Conservation (phyloP, 37 sponge, comb jelly and placozoan genomes). For the Oscarella lobularis region DNA sequence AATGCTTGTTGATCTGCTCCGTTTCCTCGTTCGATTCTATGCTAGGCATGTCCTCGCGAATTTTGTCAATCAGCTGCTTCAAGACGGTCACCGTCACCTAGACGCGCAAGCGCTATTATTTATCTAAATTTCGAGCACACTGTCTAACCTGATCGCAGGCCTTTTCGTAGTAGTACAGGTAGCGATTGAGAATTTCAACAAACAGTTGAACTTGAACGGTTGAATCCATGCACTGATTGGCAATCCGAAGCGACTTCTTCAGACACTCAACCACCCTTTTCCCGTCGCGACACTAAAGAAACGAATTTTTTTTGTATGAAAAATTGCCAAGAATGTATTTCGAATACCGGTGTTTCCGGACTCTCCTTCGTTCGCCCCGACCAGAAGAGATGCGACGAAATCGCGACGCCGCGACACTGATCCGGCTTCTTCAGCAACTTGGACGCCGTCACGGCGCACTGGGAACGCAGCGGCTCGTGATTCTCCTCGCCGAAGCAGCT, state of each 20-base stretch:
- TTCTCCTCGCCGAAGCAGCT: conserved; percentile 91
- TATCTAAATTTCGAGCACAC: background rate
- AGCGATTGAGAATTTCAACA: conserved; percentile 83
- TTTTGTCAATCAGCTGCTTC: conserved; percentile 80
- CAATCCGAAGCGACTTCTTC: conserved; percentile 83
- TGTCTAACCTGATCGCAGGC: conserved; percentile 61
- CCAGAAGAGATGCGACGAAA: conserved; percentile 95
- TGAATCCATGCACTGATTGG: conserved; percentile 95
- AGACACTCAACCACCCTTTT: conserved; percentile 91
- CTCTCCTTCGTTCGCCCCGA: conserved; percentile 41
- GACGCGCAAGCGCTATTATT: background rate
- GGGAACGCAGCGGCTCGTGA: conserved; percentile 88
- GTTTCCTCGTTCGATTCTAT: conserved; percentile 58
- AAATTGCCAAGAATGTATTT: background rate
- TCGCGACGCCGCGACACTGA: conserved; percentile 86
- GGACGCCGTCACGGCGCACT: conserved; percentile 74
- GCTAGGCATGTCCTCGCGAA: conserved; percentile 43
- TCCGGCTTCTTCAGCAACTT: conserved; percentile 96
- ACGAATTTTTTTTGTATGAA: background rate
- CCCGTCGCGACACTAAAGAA: conserved; percentile 45
- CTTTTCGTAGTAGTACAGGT: conserved; percentile 80
- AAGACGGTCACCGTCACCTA: conserved; percentile 44
- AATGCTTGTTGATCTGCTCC: conserved; percentile 65
- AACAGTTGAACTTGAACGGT: conserved; percentile 82
- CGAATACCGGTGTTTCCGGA: conserved; percentile 14